phyloP scores from a whole-genome alignment of 2,888 invertebrate species.

The Acleris laterana region DNA sequence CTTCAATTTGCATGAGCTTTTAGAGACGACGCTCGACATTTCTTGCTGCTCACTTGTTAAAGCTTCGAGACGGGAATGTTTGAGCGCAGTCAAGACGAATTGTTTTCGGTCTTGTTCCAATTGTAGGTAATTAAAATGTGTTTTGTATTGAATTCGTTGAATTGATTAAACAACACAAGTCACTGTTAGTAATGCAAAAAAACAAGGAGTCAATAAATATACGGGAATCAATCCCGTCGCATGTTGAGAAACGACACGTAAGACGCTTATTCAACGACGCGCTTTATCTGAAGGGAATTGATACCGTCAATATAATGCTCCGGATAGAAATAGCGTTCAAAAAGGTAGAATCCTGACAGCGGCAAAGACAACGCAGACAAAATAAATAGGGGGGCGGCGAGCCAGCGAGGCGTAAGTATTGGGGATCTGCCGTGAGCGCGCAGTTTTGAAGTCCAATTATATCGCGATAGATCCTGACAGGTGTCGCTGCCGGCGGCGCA shows the following conservation, averaged over 20 bases:
- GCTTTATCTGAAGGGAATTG: conserved; percentile 68
- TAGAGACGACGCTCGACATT: conserved; percentile 27
- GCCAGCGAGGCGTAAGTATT: conserved; percentile 80
- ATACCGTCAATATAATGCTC: conserved; percentile 77
- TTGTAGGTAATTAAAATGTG: neutral
- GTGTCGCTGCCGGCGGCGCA: conserved; percentile 34
- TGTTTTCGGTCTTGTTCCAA: neutral
- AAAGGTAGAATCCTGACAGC: conserved; percentile 74
- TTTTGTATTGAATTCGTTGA: neutral
- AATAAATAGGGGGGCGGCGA: conserved; percentile 77
- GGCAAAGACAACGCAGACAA: conserved; percentile 79
- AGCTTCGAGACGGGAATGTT: conserved; percentile 12
- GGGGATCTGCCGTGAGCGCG: conserved; percentile 76
- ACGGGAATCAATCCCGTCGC: conserved; percentile 30
- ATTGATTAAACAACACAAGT: neutral
- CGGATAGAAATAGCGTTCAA: conserved; percentile 74
- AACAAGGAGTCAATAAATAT: conserved; percentile 29
- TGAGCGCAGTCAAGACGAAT: conserved; percentile 4
- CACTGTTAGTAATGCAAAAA: conserved; percentile 16
- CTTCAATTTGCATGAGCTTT: conserved; percentile 79
- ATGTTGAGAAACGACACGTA: conserved; percentile 43
- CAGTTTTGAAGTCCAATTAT: conserved; percentile 85
- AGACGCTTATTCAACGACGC: conserved; percentile 54
- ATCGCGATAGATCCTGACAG: conserved; percentile 56
- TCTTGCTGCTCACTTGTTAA: conserved; percentile 33